Percentiles rank a stretch among this genome's conserved stretches.
Evolutionary conservation across 2,888 invertebrate genomes (phyloP).

Genomic region (Meganola albula): DNA sequence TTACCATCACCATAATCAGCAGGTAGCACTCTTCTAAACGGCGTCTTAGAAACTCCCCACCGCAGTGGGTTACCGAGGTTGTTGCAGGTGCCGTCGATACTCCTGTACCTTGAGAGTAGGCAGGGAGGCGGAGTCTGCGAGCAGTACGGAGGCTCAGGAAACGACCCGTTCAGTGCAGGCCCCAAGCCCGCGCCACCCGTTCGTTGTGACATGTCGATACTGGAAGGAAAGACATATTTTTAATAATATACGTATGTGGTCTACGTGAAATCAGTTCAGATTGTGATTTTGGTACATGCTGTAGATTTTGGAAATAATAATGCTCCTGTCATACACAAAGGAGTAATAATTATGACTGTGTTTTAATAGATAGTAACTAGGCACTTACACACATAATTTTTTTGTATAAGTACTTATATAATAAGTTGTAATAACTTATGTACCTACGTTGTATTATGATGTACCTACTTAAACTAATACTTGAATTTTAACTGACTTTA

Average conservation of each 20-base stretch:
- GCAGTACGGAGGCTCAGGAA: slow-evolving; percentile 53
- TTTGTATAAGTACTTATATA: too few species aligned
- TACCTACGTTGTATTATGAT: too few species aligned
- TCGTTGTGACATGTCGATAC: slow-evolving; percentile 34
- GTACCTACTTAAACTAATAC: too few species aligned
- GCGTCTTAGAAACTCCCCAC: slow-evolving; percentile 85
- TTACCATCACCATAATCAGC: slow-evolving; percentile 88
- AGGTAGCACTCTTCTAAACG: slow-evolving; percentile 84
- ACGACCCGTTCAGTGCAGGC: slow-evolving; percentile 47
- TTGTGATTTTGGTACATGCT: neutral
- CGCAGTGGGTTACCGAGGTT: slow-evolving; percentile 79
- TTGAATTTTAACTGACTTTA: too few species aligned
- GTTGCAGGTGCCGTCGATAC: slow-evolving; percentile 87
- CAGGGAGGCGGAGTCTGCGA: slow-evolving; percentile 47
- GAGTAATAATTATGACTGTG: too few species aligned
- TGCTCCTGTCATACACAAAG: too few species aligned
- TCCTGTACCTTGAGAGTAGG: slow-evolving; percentile 77
- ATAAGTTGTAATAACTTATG: too few species aligned
- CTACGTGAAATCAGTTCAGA: neutral
- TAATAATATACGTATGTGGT: neutral
- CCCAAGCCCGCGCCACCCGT: slow-evolving; percentile 51
- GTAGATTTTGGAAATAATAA: neutral
- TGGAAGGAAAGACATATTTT: slow-evolving; percentile 23
- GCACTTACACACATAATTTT: too few species aligned
- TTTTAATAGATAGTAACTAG: too few species aligned